Conservation (phyloP, 2,888 invertebrate species). For the Pyrgus malvae region DNA sequence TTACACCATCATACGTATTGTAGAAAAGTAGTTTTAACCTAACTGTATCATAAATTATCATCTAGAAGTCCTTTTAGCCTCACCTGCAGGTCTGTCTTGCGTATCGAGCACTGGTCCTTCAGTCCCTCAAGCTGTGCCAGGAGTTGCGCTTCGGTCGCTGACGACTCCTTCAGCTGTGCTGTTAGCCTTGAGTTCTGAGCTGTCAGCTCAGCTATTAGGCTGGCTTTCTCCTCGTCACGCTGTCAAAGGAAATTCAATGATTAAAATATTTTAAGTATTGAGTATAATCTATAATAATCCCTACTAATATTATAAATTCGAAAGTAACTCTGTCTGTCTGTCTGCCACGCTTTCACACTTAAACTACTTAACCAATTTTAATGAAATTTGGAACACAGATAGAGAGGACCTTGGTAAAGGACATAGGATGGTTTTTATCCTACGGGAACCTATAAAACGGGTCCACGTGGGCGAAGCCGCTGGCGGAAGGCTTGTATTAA, state of each 20-base stretch:
- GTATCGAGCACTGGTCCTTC: conserved; percentile 91
- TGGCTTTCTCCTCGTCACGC: conserved; percentile 90
- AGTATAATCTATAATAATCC: neutral
- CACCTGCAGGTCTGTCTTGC: conserved; percentile 88
- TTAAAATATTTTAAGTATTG: neutral
- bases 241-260: conserved; percentile 45
- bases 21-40: no score
- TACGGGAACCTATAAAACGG: no score
- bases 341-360: no score
- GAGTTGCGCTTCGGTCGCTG: conserved; percentile 89
- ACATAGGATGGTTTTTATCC: no score
- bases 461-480: no score
- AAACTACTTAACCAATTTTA: no score
- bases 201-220: conserved; percentile 90
- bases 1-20: no score
- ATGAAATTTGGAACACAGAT: no score
- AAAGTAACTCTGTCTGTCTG: no score
- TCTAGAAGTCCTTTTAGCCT: neutral
- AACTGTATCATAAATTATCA: neutral
- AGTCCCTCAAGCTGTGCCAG: conserved; percentile 90
- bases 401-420: no score
- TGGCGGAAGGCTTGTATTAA: no score
- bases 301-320: neutral
- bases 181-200: conserved; percentile 95
- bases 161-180: conserved; percentile 91